Percentiles rank a stretch among this genome's conserved stretches.
phyloP scores from a whole-genome alignment of 1,140 invertebrate species.

The Drusus annulatus region DNA sequence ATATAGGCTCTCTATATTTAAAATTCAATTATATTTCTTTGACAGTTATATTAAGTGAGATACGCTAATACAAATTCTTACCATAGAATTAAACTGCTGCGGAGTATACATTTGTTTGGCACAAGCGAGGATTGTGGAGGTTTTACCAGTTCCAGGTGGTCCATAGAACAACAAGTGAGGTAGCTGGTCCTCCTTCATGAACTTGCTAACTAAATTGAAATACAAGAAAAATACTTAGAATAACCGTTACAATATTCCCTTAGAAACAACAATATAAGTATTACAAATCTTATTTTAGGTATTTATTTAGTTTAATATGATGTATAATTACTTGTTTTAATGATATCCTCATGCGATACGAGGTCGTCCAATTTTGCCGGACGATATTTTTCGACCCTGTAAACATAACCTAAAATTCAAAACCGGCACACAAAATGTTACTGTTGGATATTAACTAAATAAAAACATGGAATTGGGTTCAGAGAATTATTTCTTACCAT shows the following conservation, averaged over 20 bases:
- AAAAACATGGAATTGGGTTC: neutral
- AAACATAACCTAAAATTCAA: slow-evolving; percentile 58
- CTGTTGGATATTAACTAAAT: neutral
- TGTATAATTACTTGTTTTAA: slow-evolving; percentile 89
- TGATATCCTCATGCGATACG: slow-evolving; percentile 97
- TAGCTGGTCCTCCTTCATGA: slow-evolving; percentile 92
- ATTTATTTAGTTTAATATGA: neutral
- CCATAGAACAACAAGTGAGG: slow-evolving; percentile 99
- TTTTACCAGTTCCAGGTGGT: slow-evolving; percentile 98
- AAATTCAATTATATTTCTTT: too few relatives aligned
- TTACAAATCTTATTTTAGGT: neutral
- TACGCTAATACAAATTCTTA: slow-evolving; percentile 63
- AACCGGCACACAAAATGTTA: neutral
- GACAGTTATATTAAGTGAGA: too few relatives aligned
- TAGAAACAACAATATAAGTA: neutral
- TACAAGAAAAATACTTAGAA: neutral
- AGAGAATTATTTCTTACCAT: slow-evolving; percentile 65
- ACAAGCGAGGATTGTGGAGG: slow-evolving; percentile 97
- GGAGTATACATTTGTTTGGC: slow-evolving; percentile 94
- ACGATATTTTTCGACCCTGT: slow-evolving; percentile 98
- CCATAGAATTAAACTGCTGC: slow-evolving; percentile 92
- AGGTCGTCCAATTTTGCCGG: slow-evolving; percentile 92
- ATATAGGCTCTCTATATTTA: too few relatives aligned
- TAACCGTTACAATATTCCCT: neutral
- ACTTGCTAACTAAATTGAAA: slow-evolving; percentile 87